Percentiles rank a stretch among this genome's conserved stretches.
Conservation (phyloP, 2,113 vertebrate species). For the Otolemur garnettii region DNA sequence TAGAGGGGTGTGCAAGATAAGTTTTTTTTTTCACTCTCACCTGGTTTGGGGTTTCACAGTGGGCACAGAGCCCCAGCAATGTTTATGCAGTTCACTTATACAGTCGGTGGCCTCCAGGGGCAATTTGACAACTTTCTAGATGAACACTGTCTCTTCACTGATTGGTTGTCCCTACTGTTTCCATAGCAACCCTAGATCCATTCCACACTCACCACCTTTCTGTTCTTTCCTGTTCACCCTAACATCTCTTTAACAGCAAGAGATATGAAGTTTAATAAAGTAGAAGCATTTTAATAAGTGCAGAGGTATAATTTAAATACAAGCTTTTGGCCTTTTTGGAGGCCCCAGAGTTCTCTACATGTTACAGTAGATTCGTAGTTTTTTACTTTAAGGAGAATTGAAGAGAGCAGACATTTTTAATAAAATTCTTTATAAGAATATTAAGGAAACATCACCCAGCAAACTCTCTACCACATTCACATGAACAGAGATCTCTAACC, state of each 20-base stretch:
- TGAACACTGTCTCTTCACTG: constrained; percentile 32
- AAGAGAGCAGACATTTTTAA: background rate
- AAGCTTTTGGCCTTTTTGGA: background rate
- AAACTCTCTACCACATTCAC: background rate
- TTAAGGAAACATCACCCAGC: background rate
- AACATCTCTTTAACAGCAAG: constrained; percentile 56
- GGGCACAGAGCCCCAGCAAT: background rate
- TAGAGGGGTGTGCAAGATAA: background rate
- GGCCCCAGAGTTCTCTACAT: background rate
- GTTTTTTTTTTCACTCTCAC: background rate
- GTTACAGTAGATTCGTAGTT: background rate
- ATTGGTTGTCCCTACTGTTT: constrained; percentile 59
- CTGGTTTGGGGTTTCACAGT: background rate
- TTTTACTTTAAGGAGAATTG: background rate
- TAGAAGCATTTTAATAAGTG: constrained; percentile 53
- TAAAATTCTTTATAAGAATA: constrained; percentile 33
- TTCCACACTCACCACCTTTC: constrained; percentile 12
- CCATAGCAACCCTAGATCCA: constrained; percentile 53
- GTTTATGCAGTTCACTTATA: background rate
- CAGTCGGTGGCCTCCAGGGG: background rate
- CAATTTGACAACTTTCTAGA: constrained; percentile 31
- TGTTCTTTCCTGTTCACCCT: background rate
- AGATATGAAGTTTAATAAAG: constrained; percentile 55
- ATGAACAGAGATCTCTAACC: background rate
- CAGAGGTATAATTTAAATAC: constrained; percentile 28